These are phyloP conservation scores for Meghimatium bilineatum DNA, from an alignment of 2,888 invertebrate species.

Conservation along the genomic window DNA sequence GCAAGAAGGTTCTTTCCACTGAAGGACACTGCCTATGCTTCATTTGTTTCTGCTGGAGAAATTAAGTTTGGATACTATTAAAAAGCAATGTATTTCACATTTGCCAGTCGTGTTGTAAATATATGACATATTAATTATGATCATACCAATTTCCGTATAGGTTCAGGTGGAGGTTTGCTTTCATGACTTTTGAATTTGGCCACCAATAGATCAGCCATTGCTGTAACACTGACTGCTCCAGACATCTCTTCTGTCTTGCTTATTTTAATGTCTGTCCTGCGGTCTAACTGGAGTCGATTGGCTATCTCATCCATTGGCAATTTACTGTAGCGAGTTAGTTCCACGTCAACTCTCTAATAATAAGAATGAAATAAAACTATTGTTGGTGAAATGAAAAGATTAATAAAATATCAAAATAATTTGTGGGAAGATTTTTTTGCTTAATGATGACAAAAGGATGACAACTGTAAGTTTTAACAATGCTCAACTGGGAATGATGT, in stretches of 20 bases:
- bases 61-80: too few relatives aligned
- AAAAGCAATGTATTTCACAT: too few relatives aligned
- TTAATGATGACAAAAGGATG: too few relatives aligned
- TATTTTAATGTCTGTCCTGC: constrained; percentile 26
- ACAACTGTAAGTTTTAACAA: too few relatives aligned
- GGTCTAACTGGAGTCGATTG: constrained; percentile 60
- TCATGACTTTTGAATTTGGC: constrained; percentile 67
- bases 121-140: too few relatives aligned
- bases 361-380: neutral
- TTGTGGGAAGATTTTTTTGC: too few relatives aligned
- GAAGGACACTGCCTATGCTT: too few relatives aligned
- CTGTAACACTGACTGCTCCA: constrained; percentile 67
- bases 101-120: too few relatives aligned
- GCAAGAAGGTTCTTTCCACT: too few relatives aligned
- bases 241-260: constrained; percentile 40
- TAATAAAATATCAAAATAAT: too few relatives aligned
- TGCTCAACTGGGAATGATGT: too few relatives aligned
- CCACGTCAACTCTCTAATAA: constrained; percentile 49
- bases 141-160: constrained; percentile 59
- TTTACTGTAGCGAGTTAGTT: constrained; percentile 64
- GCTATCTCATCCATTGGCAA: constrained; percentile 72
- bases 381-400: neutral
- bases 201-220: constrained; percentile 70
- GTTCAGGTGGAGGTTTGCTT: constrained; percentile 58
- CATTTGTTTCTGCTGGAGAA: too few relatives aligned